Evolutionary conservation across 2,888 invertebrate species (phyloP), one percentile per base, ranked within the genome.

Genomic region (Ichneumoninae sp.): DNA sequence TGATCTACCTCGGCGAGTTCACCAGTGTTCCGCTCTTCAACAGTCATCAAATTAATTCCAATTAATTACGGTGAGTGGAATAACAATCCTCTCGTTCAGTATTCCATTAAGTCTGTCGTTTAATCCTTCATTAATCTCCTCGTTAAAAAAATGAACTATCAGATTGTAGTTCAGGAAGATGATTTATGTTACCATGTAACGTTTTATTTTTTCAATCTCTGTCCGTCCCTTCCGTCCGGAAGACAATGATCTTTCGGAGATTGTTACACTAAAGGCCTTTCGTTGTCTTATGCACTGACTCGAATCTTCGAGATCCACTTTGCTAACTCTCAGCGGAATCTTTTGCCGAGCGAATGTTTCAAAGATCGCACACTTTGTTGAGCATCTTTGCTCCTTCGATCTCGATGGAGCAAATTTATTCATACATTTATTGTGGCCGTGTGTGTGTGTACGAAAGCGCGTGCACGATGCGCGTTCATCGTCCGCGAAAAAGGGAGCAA

Each of bases 401-500:
- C 26, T 57, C 22, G 57, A 57, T 44, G 26, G 22, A n/a, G n/a
- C 30, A 44, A n/a, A 66, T 78, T 68, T 19, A 8, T 75, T 40
- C 36, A 36, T 68, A 13, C 7, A 19, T 47, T 4, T 36, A 10
- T 71, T 4, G 3, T 4, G 5, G 13, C 4, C 3, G 4, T 16
- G 16, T 16, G 44, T 47, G 60, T 22, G 66, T 60, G 71, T 57
- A 63, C 33, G 26, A 74, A 73, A 22, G 73, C 81, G 83, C 70
- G 73, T 80, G 75, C 75, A 76, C 77, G 60, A 71, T 71, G 50
- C 73, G 44, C 44, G 75, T 71, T 84, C 83, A 77, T 69, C 71
- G 81, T 73, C 76, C 71, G 86, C 84, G 83, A 83, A 83, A 86
- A 86, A 85, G 85, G 85, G 86, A 83, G 71, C 83, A 85, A 78